phyloP scores from a whole-genome alignment of 2,888 invertebrate genomes.

The Hyposoter didymator region DNA sequence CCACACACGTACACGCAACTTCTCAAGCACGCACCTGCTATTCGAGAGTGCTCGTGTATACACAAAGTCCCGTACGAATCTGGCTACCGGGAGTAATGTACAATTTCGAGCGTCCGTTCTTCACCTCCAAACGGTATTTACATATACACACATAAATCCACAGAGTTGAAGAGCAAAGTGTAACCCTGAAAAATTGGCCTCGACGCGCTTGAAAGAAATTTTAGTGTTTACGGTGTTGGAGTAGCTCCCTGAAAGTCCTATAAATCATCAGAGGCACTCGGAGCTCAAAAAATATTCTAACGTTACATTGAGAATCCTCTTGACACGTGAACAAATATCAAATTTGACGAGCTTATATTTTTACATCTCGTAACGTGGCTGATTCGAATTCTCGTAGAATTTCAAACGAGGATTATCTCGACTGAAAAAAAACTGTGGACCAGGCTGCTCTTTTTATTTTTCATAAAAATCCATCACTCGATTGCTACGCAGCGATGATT shows the following conservation, averaged over 20 bases:
- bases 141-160: neutral
- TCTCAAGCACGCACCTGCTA: constrained; percentile 64
- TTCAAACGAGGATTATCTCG: constrained; percentile 5
- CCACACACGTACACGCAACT: constrained; percentile 18
- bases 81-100: constrained; percentile 60
- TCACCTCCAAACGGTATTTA: constrained; percentile 44
- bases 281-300: constrained; percentile 22
- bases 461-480: neutral
- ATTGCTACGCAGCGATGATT: constrained; percentile 18
- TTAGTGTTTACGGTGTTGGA: constrained; percentile 18
- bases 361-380: neutral
- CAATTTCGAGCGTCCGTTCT: constrained; percentile 28
- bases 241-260: constrained; percentile 45
- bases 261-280: constrained; percentile 41
- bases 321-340: constrained; percentile 51
- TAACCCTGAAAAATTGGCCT: constrained; percentile 17
- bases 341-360: constrained; percentile 32
- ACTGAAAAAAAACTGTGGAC: neutral
- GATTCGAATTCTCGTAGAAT: neutral
- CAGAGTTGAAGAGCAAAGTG: neutral
- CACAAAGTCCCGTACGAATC: constrained; percentile 71
- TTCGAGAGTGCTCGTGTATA: constrained; percentile 66
- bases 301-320: constrained; percentile 40
- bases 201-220: constrained; percentile 35
- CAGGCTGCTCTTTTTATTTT: neutral